A percentile compares a stretch with the other conserved stretches of the same genome.
Conservation (phyloP, 2,113 vertebrate genomes). For the Carassius carassius region DNA sequence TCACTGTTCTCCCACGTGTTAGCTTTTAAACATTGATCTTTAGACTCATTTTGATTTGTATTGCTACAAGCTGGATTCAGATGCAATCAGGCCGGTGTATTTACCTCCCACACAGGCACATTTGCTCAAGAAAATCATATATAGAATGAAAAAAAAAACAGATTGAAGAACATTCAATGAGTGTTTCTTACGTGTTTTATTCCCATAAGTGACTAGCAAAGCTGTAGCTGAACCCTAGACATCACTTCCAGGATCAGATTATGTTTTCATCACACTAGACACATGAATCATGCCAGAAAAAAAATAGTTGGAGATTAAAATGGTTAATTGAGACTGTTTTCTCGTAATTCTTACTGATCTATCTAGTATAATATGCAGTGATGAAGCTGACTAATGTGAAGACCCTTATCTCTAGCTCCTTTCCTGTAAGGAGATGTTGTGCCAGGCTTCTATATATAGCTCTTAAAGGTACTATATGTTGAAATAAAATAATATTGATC, state of each 20-base stretch:
- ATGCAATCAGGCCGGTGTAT: constrained; percentile 24
- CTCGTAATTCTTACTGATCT: neutral
- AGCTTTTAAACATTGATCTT: constrained; percentile 45
- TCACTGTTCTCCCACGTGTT: constrained; percentile 42
- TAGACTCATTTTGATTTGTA: constrained; percentile 28
- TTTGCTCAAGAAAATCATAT: neutral
- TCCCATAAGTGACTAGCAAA: neutral
- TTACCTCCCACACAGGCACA: constrained; percentile 43
- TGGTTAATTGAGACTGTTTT: constrained; percentile 17
- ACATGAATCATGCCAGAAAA: constrained; percentile 8
- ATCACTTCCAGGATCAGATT: constrained; percentile 8
- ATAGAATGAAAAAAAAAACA: constrained; percentile 8
- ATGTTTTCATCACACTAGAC: neutral
- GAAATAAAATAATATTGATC: no score
- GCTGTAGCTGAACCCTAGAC: neutral
- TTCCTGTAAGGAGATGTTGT: constrained; percentile 15
- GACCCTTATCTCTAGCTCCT: neutral
- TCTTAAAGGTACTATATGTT: neutral
- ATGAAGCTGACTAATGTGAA: constrained; percentile 12
- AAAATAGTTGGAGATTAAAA: constrained; percentile 12
- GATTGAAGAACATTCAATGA: no score
- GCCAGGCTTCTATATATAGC: constrained; percentile 18
- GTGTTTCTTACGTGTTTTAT: neutral
- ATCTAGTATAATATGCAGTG: neutral
- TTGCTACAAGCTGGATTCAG: neutral